phyloP scores from a whole-genome alignment of 1,140 invertebrate species.

The Andricus grossulariae region DNA sequence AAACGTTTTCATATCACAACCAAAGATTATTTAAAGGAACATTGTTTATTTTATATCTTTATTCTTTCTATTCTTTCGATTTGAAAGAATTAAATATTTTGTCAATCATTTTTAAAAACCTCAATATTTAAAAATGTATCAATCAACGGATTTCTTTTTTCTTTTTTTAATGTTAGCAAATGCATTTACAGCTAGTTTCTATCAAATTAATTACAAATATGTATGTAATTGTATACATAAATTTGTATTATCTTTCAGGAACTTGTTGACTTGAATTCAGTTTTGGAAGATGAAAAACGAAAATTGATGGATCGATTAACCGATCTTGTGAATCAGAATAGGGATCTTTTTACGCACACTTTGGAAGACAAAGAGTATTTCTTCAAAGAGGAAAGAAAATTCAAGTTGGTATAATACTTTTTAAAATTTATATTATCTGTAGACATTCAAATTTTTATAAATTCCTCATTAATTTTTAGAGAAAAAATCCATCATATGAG shows the following conservation, averaged over 20 bases:
- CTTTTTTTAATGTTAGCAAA: no score
- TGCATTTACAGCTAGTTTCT: no score
- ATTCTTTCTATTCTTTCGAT: no score
- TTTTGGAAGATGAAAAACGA: conserved; percentile 88
- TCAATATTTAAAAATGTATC: no score
- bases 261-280: conserved; percentile 86
- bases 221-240: neutral
- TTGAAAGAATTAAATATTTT: no score
- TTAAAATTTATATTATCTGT: neutral
- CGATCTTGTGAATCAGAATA: conserved; percentile 90
- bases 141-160: no score
- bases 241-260: neutral
- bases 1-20: no score
- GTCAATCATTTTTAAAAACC: no score
- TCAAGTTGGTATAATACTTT: conserved; percentile 72
- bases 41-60: no score
- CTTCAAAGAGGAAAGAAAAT: conserved; percentile 92
- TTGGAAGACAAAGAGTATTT: conserved; percentile 94
- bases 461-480: neutral
- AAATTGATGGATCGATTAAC: conserved; percentile 93
- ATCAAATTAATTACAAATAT: no score
- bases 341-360: conserved; percentile 91
- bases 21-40: no score
- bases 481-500: conserved; percentile 92
- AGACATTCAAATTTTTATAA: neutral